Base-by-base conservation (phyloP, 2,797 vertebrate species). In the Hyperoplus immaculatus region DNA sequence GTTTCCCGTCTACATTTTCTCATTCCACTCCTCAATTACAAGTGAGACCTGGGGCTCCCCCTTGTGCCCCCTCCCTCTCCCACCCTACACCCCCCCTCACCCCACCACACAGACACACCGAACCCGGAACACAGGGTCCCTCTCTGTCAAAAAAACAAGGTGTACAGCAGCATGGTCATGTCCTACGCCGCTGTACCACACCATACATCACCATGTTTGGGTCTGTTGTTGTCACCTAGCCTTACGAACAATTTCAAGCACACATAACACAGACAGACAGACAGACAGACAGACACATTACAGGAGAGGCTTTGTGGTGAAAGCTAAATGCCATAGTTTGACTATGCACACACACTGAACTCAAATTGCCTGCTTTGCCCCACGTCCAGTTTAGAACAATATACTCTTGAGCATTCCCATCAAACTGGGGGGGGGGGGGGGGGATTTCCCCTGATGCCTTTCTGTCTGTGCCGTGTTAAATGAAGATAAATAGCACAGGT, bases 401-500 rank as follows among this genome's bases (percentile, higher is more conserved):
- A 78, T 69, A 58, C 72, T 80, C 80, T 84, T 57, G 67, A 84
- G 86, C 72, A 65, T 87, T 80, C 75, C 81, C 78, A 77, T 87
- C 85, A 86, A 86, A 84, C 82, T 64, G 83, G 46, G 72, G 29
- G 21, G 21, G 21, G 21, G 21, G 21, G 21, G 29, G 29, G 29
- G 77, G 47, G 45, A 83, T 84, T 89, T 90, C 82, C 84, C 88
- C 78, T 13, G 79, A 83, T 88, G 88, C 84, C 84, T 81, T 78
- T 91, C 84, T 86, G 78, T 91, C 84, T 86, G 65, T 16, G 72
- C 77, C 43, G 50, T 43, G 41, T 80, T 92, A 92, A 29, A 93
- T 93, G 93, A 93, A 92, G 92, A 94, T 80, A 50, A 86, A 92
- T 89, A 70, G 69, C 16, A 3, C 86, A 92, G 89, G 90, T 90